Conservation (phyloP, 1,140 invertebrate species). For the Caenorhabditis brenneri region DNA sequence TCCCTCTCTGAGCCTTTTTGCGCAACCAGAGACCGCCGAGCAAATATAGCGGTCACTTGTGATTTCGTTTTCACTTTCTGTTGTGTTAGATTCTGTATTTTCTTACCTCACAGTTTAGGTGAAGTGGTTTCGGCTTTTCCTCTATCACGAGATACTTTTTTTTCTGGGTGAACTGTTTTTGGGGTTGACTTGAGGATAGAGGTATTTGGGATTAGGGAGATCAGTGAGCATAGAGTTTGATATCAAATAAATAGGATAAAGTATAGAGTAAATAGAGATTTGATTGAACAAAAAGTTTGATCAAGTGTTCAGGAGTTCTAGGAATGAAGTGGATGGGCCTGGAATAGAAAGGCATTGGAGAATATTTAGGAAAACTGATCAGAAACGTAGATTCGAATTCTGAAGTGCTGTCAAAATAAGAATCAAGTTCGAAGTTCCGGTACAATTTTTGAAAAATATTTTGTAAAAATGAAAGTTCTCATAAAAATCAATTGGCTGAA, state of each 20-base stretch:
- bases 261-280: background rate
- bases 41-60: slow-evolving; percentile 27
- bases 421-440: too few species aligned
- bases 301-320: too few species aligned
- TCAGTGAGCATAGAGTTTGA: background rate
- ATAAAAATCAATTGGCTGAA: too few species aligned
- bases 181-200: background rate
- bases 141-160: background rate
- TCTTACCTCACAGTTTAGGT: background rate
- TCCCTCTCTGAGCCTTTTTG: background rate
- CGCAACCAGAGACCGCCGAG: background rate
- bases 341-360: too few species aligned
- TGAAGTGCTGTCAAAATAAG: too few species aligned
- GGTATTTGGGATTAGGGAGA: background rate
- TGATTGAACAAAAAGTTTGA: too few species aligned
- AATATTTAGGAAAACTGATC: too few species aligned
- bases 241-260: background rate
- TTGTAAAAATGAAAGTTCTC: too few species aligned
- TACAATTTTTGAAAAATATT: too few species aligned
- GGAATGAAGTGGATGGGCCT: too few species aligned
- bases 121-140: background rate
- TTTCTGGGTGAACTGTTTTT: background rate
- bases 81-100: too few species aligned
- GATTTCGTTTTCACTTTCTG: background rate
- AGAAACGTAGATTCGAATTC: too few species aligned